phyloP scores from a whole-genome alignment of 1,140 invertebrate genomes.

The Manduca sexta region DNA sequence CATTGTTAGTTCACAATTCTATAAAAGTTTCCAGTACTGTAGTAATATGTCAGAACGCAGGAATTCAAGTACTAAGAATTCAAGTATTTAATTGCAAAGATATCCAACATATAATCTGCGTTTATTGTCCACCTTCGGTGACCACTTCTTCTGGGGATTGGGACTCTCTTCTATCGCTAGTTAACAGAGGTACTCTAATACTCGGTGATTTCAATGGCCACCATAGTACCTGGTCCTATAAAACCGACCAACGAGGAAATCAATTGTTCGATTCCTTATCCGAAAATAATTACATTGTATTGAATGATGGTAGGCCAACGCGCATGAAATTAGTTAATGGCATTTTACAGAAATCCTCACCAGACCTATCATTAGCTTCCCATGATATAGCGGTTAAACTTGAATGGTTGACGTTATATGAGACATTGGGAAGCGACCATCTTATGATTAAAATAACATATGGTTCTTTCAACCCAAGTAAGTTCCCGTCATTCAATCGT shows the following conservation, averaged over 20 bases:
- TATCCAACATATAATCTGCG: conserved; percentile 14
- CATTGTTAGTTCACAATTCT: background rate
- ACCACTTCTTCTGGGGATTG: conserved; percentile 11
- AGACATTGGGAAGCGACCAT: conserved; percentile 7
- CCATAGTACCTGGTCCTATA: conserved; percentile 14
- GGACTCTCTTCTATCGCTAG: conserved; percentile 11
- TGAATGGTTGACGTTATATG: conserved; percentile 6
- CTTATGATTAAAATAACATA: conserved; percentile 2
- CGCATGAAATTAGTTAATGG: conserved; percentile 9
- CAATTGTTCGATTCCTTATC: conserved; percentile 18
- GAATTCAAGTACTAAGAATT: conserved; percentile 6
- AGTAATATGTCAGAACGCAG: background rate
- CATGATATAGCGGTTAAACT: conserved; percentile 10
- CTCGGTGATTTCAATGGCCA: conserved; percentile 20
- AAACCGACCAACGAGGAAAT: conserved; percentile 11
- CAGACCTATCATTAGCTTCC: conserved; percentile 1
- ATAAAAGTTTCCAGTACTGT: background rate
- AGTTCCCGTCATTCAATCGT: too few relatives aligned
- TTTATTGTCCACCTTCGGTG: conserved; percentile 15
- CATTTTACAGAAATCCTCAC: background rate
- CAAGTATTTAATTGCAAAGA: conserved; percentile 15
- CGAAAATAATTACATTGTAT: conserved; percentile 7
- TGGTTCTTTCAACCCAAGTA: too few relatives aligned
- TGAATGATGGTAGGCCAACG: conserved; percentile 15
- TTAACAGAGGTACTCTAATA: conserved; percentile 10